Conservation (phyloP, 2,797 vertebrate genomes). For the Peromyscus attwateri region DNA sequence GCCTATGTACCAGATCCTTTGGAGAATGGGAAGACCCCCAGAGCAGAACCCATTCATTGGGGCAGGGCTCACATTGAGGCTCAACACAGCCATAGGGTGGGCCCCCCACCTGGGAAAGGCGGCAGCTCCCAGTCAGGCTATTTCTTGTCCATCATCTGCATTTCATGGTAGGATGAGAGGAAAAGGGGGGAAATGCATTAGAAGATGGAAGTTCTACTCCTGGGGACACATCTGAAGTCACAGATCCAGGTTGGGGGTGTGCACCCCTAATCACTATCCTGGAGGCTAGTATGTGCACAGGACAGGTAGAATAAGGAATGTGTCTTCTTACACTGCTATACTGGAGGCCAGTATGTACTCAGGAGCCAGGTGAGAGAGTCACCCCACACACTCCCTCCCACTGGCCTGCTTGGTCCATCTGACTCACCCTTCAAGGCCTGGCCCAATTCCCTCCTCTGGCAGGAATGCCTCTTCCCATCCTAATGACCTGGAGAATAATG, state of each 20-base stretch:
- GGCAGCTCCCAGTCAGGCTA: conserved; percentile 73
- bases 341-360: background rate
- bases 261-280: background rate
- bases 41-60: background rate
- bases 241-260: too few relatives aligned
- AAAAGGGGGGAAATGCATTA: background rate
- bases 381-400: background rate
- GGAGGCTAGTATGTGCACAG: background rate
- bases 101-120: background rate
- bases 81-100: background rate
- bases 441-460: background rate
- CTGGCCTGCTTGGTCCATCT: background rate
- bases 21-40: background rate
- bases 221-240: background rate
- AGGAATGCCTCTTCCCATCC: background rate
- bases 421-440: background rate
- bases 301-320: background rate
- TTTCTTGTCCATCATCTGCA: conserved; percentile 81
- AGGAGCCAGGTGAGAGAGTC: background rate
- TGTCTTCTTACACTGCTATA: background rate
- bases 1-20: background rate
- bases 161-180: background rate
- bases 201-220: background rate
- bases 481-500: background rate
- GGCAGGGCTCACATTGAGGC: background rate